Evolutionary conservation across 1,140 invertebrate species (phyloP), one percentile per base, ranked within the genome.

Genomic region (Ctenoplectra terminalis): DNA sequence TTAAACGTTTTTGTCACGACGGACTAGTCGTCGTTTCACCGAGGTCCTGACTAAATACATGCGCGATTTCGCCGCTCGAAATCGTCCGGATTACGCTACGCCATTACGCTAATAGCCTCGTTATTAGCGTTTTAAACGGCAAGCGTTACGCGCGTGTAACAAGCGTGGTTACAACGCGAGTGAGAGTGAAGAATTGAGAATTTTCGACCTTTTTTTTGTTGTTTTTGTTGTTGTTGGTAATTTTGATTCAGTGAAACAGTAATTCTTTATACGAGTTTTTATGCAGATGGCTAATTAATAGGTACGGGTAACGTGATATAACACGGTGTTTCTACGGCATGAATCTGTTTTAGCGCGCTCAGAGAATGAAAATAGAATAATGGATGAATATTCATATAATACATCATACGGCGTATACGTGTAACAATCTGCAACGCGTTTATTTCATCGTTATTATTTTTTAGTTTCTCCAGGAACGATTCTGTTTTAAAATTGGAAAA

Each of bases 61-160:
- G 54, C 23, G 50, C 15, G 29, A 54, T 58, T 31, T 46, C 63
- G 8, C 37, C 17, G 63, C 40, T n/a, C 40, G 48, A 76, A 66
- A 43, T 40, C 61, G 60, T 54, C 74, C 20, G 50, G 34, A 76
- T 67, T 34, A 71, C 50, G 67, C 26, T 17, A 26, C 8, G 40
- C 20, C 26, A 73, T 73, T 43, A 58, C 54, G 70, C 17, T 73
- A 73, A 73, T 48, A 58, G 37, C 70, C 54, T 58, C 54, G 70
- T 58, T 73, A 71, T 58, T 29, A 73, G 37, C 70, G n/a, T 58
- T 58, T 71, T 26, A 52, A 54, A 54, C 48, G 29, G 26, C 31
- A 31, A 0, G 31, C 17, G 52, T 20, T 23, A 34, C n/a, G 40
- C 26, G 64, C 8, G 8, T 29, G 23, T 70, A 70, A 52, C 50